A percentile compares a stretch with the other conserved stretches of the same genome.
These are phyloP conservation scores for Macrostomum cliftonense DNA, from an alignment of 2,888 invertebrate species.

Conservation along the genomic window DNA sequence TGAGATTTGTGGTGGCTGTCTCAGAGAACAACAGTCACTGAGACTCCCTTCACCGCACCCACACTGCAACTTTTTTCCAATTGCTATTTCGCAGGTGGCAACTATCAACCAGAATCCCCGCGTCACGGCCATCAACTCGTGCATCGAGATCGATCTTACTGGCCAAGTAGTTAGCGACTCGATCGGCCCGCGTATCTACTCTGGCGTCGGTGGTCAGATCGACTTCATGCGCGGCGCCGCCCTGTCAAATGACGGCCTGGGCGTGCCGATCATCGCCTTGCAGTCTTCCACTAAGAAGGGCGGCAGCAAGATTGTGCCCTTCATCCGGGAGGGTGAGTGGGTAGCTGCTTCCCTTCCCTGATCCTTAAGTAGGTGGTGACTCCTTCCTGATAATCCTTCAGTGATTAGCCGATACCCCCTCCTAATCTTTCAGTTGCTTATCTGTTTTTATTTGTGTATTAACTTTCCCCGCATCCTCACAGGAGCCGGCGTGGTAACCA, in stretches of 20 bases:
- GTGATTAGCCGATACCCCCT: too few relatives aligned
- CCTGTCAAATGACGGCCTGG: slow-evolving; percentile 59
- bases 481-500: slow-evolving; percentile 84
- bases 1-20: too few relatives aligned
- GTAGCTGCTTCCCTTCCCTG: too few relatives aligned
- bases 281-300: slow-evolving; percentile 61
- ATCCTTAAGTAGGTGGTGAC: too few relatives aligned
- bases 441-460: too few relatives aligned
- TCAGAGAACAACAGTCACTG: too few relatives aligned
- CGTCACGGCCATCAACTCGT: slow-evolving; percentile 90
- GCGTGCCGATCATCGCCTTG: slow-evolving; percentile 76
- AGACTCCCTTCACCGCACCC: too few relatives aligned
- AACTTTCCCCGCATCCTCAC: slow-evolving; percentile 6
- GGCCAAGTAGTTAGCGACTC: slow-evolving; percentile 83
- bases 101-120: slow-evolving; percentile 62
- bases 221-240: slow-evolving; percentile 82
- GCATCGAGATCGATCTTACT: slow-evolving; percentile 77
- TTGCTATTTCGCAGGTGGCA: slow-evolving; percentile 26
- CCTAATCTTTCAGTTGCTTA: too few relatives aligned
- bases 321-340: slow-evolving; percentile 55
- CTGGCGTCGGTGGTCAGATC: slow-evolving; percentile 72
- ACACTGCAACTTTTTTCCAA: too few relatives aligned
- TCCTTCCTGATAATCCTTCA: too few relatives aligned
- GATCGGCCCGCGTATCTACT: slow-evolving; percentile 56
- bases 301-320: slow-evolving; percentile 62